These are phyloP conservation scores for Apotomis capreana DNA, from an alignment of 2,888 invertebrate genomes.

Conservation along the genomic window DNA sequence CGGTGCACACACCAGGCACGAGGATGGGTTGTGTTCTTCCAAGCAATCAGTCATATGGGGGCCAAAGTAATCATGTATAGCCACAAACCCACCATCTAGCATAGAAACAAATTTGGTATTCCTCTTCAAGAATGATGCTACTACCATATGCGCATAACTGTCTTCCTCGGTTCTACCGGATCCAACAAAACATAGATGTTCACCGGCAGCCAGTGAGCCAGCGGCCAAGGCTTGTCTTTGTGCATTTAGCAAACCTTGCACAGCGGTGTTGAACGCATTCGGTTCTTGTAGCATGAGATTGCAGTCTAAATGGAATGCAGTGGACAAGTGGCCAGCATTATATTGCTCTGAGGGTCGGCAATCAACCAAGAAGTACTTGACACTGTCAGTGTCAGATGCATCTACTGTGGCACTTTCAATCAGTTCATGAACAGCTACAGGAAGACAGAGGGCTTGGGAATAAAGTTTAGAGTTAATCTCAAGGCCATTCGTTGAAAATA, in stretches of 20 bases:
- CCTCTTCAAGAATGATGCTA: slow-evolving; percentile 97
- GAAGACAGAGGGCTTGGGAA: slow-evolving; percentile 95
- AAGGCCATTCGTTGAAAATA: slow-evolving; percentile 83
- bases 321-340: slow-evolving; percentile 97
- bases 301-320: slow-evolving; percentile 98
- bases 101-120: slow-evolving; percentile 96
- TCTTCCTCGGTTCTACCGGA: slow-evolving; percentile 97
- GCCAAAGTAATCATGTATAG: slow-evolving; percentile 92
- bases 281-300: slow-evolving; percentile 99
- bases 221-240: slow-evolving; percentile 94
- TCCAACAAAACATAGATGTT: slow-evolving; percentile 96
- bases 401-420: slow-evolving; percentile 91
- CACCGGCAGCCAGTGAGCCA: slow-evolving; percentile 93
- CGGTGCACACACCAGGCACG: slow-evolving; percentile 92
- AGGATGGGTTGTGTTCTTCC: slow-evolving; percentile 91
- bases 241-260: slow-evolving; percentile 94
- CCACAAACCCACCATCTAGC: slow-evolving; percentile 94
- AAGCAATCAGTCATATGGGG: slow-evolving; percentile 91
- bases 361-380: slow-evolving; percentile 97
- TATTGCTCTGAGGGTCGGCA: slow-evolving; percentile 98
- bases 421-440: slow-evolving; percentile 97
- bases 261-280: slow-evolving; percentile 95
- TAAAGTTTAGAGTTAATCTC: slow-evolving; percentile 85
- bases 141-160: slow-evolving; percentile 98
- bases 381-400: slow-evolving; percentile 84